These are phyloP conservation scores for Ditylenchus dipsaci DNA, from an alignment of 1,140 invertebrate genomes.

Conservation along the genomic window DNA sequence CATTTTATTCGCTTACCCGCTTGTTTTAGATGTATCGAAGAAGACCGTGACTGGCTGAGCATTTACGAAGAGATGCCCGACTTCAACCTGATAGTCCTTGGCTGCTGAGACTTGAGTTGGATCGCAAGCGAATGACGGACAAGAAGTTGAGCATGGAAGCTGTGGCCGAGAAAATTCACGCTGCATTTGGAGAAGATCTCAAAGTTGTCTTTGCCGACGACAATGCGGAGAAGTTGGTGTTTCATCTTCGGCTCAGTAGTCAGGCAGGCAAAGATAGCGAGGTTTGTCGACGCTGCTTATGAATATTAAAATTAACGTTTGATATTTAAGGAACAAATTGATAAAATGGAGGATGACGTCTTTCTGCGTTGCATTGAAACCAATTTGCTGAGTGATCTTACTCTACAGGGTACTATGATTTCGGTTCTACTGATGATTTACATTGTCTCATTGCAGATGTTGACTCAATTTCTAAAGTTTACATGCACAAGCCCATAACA, in stretches of 20 bases:
- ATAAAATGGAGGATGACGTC: constrained; percentile 99
- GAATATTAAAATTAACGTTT: no score
- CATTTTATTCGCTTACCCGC: no score
- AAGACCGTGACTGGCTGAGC: constrained; percentile 99
- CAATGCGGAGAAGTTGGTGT: constrained; percentile 94
- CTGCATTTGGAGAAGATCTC: constrained; percentile 95
- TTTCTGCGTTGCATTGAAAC: constrained; percentile 96
- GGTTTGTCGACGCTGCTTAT: no score
- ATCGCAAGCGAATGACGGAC: constrained; percentile 77
- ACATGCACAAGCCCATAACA: constrained; percentile 97
- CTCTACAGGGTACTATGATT: constrained; percentile 81
- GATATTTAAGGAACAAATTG: constrained; percentile 89
- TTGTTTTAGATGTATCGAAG: constrained; percentile 76
- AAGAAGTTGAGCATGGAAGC: constrained; percentile 99
- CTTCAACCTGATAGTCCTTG: constrained; percentile 97
- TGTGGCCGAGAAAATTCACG: constrained; percentile 98
- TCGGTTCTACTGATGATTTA: no score
- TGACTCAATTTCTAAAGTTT: constrained; percentile 72
- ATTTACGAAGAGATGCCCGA: constrained; percentile 99
- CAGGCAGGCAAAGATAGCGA: constrained; percentile 81
- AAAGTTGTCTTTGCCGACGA: constrained; percentile 99
- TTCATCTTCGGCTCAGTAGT: constrained; percentile 98
- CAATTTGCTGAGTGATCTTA: constrained; percentile 98
- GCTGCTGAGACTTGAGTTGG: constrained; percentile 93
- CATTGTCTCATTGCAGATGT: no score